Base-by-base conservation (phyloP, 2,113 vertebrate species). In the Narcine bancroftii region DNA sequence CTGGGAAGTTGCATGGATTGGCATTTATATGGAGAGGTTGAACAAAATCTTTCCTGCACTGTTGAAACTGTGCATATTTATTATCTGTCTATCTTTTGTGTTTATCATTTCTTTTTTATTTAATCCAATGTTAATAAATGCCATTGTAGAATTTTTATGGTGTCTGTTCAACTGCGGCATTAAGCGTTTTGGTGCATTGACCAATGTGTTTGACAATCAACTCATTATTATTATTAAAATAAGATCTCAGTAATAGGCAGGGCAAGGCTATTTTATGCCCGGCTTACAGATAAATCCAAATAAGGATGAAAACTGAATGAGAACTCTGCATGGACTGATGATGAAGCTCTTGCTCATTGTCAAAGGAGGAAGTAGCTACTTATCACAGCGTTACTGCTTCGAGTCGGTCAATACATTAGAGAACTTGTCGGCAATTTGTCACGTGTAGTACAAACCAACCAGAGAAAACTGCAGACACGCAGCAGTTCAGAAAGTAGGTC, bases 321-420 rank as follows among this genome's bases (percentile, higher is more conserved):
- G 36, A 63, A 1, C 17, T 5, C 81, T 87, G 6, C 19, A 33
- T 87, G 53, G n/a, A 87, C 33, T 87, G 81, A 36, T 63, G 81
- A 60, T 87, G 81, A 87, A 56, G n/a, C 81, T 87, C 60, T 87
- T 53, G 60, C 53, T 87, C 56, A 87, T 87, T 87, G 81, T 60
- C 81, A 87, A 36, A 60, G 81, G 53, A 87, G 56, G 81, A 60
- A 87, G 33, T 53, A 87, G 81, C 81, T 87, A 87, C 81, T 87
- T 87, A 87, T 53, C 81, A 87, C 81, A 60, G 17, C 60, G 81
- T 87, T 56, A 60, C 81, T 87, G 81, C 81, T 63, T 87, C 33
- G 81, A 87, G 36, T 87, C 81, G 6, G 81, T 87, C 81, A 87
- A 87, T 87, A 87, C 60, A 87, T 87, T 53, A 87, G 53, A 87